phyloP scores from a whole-genome alignment of 2,888 invertebrate genomes.

The Nezara viridula region DNA sequence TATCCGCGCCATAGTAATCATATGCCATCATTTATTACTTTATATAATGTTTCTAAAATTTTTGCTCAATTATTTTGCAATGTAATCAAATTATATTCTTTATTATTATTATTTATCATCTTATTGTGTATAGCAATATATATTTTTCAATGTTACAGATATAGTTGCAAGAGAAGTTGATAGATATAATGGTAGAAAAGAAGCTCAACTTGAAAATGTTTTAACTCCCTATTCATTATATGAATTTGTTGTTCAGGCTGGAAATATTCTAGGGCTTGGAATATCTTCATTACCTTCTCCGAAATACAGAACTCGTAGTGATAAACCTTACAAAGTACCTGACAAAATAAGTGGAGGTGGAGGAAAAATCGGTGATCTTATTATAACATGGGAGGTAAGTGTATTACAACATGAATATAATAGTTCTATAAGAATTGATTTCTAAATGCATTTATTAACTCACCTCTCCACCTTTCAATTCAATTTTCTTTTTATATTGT shows the following conservation, averaged over 20 bases:
- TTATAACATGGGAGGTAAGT: constrained; percentile 84
- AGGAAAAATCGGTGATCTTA: constrained; percentile 94
- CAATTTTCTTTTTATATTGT: no score
- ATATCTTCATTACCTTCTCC: constrained; percentile 87
- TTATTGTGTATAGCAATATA: background rate
- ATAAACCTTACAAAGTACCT: constrained; percentile 84
- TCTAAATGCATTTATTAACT: background rate
- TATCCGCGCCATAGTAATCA: no score
- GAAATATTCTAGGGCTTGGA: constrained; percentile 87
- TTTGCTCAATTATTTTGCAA: no score
- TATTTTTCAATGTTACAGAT: constrained; percentile 66
- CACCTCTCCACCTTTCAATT: no score
- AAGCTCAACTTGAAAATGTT: constrained; percentile 78
- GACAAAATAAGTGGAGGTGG: constrained; percentile 91
- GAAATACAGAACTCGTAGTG: constrained; percentile 85
- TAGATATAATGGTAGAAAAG: constrained; percentile 83
- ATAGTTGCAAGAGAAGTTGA: constrained; percentile 82
- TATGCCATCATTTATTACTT: no score
- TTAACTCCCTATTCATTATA: constrained; percentile 92
- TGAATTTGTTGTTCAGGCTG: constrained; percentile 90
- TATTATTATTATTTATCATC: no score
- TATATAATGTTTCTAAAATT: no score
- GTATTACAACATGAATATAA: background rate
- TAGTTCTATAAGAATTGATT: background rate
- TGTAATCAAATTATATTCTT: no score